These are phyloP conservation scores for Halichoeres trimaculatus DNA, from an alignment of 2,113 vertebrate species.

Conservation along the genomic window DNA sequence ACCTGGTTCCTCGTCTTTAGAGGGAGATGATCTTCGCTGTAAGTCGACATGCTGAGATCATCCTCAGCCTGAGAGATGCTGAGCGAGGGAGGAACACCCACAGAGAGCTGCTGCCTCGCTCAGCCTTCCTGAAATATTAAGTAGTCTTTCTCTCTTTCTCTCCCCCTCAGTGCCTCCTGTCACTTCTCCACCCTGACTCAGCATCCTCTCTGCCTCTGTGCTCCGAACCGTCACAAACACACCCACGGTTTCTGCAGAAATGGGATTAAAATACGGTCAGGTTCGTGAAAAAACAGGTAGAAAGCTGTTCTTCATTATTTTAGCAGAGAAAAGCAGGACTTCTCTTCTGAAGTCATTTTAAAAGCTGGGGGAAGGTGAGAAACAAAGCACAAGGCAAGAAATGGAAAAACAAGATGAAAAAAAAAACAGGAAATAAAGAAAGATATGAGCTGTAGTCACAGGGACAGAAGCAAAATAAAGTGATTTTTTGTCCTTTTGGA, in stretches of 20 bases:
- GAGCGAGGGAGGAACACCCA: neutral
- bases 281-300: neutral
- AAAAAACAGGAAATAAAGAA: too few species aligned
- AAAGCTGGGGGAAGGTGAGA: too few species aligned
- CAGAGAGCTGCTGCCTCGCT: constrained; percentile 5
- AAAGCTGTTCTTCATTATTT: neutral
- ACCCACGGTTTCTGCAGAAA: neutral
- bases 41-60: neutral
- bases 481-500: neutral
- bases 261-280: neutral
- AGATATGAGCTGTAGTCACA: too few species aligned
- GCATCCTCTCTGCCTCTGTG: constrained; percentile 16
- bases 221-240: neutral
- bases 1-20: neutral
- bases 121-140: constrained; percentile 39
- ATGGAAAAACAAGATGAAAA: too few species aligned
- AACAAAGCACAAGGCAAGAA: too few species aligned
- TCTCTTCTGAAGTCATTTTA: neutral
- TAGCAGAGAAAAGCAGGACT: too few species aligned
- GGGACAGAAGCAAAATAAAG: too few species aligned
- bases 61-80: neutral
- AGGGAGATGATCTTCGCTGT: neutral
- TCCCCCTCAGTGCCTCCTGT: neutral
- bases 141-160: neutral
- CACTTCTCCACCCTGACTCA: constrained; percentile 32